These are phyloP conservation scores for Hydrozoanthus tunicans DNA, from an alignment of 64 coral and sea anemone species.

Conservation along the genomic window DNA sequence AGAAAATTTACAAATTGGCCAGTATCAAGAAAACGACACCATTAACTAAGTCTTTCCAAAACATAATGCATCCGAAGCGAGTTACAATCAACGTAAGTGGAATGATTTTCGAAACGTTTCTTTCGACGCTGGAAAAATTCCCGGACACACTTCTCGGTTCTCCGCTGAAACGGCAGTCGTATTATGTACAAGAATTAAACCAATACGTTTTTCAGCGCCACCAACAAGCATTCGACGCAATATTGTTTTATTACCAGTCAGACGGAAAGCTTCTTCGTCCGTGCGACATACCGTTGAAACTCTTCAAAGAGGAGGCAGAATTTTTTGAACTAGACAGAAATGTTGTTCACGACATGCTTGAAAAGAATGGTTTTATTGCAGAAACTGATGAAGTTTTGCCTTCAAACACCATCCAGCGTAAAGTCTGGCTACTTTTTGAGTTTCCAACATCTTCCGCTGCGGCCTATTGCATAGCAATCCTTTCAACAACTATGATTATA, in stretches of 20 bases:
- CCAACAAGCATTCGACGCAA: conserved; percentile 63
- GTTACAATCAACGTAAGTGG: conserved; percentile 67
- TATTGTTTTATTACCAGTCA: conserved; percentile 82
- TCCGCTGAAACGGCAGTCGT: conserved; percentile 37
- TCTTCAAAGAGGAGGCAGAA: conserved; percentile 70
- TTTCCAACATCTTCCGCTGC: neutral
- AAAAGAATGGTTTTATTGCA: conserved; percentile 10
- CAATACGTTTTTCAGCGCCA: conserved; percentile 70
- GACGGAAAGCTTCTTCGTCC: conserved; percentile 66
- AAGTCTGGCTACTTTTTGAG: conserved; percentile 15
- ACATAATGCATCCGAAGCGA: conserved; percentile 10
- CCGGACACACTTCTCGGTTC: conserved; percentile 72
- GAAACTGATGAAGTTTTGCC: neutral
- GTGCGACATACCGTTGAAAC: conserved; percentile 36
- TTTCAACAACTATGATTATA: conserved; percentile 24
- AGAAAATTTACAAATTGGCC: too few species aligned
- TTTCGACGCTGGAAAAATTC: conserved; percentile 69
- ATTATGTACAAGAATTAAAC: conserved; percentile 43
- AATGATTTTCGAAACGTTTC: conserved; percentile 69
- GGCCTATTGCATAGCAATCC: neutral
- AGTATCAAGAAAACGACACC: too few species aligned
- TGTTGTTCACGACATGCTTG: neutral
- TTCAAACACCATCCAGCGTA: neutral
- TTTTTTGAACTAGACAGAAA: conserved; percentile 65
- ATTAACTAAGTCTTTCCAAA: neutral